phyloP scores from a whole-genome alignment of 1,140 invertebrate species.

The Heliconius hermathena region DNA sequence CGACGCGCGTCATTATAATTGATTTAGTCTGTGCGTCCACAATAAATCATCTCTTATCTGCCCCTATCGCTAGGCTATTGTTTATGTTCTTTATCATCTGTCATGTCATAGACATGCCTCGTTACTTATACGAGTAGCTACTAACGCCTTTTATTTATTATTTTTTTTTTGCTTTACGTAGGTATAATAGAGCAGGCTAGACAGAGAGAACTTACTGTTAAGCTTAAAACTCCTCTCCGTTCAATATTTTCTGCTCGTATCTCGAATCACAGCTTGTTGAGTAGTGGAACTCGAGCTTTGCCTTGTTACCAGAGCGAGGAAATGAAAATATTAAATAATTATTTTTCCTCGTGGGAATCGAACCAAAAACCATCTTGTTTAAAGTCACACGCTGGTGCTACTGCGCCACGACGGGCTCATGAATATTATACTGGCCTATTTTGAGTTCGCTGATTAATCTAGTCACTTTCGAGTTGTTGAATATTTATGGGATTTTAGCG shows the following conservation, averaged over 20 bases:
- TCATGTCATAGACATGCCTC: conserved; percentile 41
- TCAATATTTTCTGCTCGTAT: too few species aligned
- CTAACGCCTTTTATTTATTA: conserved; percentile 36
- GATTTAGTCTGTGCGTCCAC: conserved; percentile 43
- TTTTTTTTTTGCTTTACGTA: too few species aligned
- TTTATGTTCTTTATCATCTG: conserved; percentile 48
- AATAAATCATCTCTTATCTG: conserved; percentile 50
- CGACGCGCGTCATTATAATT: conserved; percentile 38
- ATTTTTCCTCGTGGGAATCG: too few species aligned
- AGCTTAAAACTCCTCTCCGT: too few species aligned
- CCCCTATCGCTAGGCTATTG: conserved; percentile 44
- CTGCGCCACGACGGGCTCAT: background rate
- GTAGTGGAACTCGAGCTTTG: too few species aligned
- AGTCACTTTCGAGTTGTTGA: background rate
- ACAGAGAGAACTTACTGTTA: too few species aligned
- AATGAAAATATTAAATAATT: too few species aligned
- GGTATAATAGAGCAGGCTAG: too few species aligned
- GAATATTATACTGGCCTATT: conserved; percentile 4
- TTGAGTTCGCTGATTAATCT: conserved; percentile 13
- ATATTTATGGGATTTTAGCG: conserved; percentile 5
- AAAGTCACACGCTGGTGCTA: too few species aligned
- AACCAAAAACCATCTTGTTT: too few species aligned
- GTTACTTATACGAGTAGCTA: conserved; percentile 35
- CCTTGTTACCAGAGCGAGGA: too few species aligned
- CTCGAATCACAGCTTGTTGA: too few species aligned